Evolutionary conservation across 2,888 invertebrate genomes (phyloP).

Genomic region (Trissolcus japonicus): DNA sequence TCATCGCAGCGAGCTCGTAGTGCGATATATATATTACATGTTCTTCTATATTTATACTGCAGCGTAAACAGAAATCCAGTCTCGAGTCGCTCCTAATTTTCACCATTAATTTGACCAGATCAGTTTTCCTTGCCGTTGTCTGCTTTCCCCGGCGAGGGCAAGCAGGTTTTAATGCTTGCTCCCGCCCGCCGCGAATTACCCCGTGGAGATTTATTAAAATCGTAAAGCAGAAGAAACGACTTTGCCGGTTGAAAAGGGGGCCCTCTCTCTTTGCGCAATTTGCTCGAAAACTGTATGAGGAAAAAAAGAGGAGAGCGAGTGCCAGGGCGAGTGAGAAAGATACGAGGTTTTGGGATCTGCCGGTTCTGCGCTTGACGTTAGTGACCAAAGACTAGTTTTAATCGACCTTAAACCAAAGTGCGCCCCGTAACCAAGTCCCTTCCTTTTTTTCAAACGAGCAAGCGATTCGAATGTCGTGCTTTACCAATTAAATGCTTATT

Average conservation of each 20-base stretch:
- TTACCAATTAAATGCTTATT: slow-evolving; percentile 58
- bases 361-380: slow-evolving; percentile 68
- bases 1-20: slow-evolving; percentile 29
- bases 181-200: slow-evolving; percentile 72
- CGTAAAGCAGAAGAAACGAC: slow-evolving; percentile 74
- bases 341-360: slow-evolving; percentile 7
- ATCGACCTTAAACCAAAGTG: slow-evolving; percentile 65
- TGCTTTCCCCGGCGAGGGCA: slow-evolving; percentile 35
- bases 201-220: slow-evolving; percentile 75
- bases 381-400: slow-evolving; percentile 70
- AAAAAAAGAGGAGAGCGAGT: slow-evolving; percentile 36
- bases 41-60: slow-evolving; percentile 44
- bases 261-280: slow-evolving; percentile 58
- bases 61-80: slow-evolving; percentile 54
- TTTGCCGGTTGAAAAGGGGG: slow-evolving; percentile 62
- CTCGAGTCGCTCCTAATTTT: slow-evolving; percentile 59
- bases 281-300: slow-evolving; percentile 29
- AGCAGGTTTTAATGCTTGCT: slow-evolving; percentile 69
- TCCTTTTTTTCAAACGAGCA: slow-evolving; percentile 31
- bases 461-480: slow-evolving; percentile 53
- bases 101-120: slow-evolving; percentile 61
- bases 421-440: slow-evolving; percentile 54
- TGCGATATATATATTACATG: slow-evolving; percentile 31
- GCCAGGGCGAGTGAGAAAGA: neutral
- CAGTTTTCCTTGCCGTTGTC: slow-evolving; percentile 44